Percentiles rank a stretch among this genome's conserved stretches.
These are phyloP conservation scores for Diabrotica undecimpunctata DNA, from an alignment of 1,140 invertebrate species.

Conservation along the genomic window DNA sequence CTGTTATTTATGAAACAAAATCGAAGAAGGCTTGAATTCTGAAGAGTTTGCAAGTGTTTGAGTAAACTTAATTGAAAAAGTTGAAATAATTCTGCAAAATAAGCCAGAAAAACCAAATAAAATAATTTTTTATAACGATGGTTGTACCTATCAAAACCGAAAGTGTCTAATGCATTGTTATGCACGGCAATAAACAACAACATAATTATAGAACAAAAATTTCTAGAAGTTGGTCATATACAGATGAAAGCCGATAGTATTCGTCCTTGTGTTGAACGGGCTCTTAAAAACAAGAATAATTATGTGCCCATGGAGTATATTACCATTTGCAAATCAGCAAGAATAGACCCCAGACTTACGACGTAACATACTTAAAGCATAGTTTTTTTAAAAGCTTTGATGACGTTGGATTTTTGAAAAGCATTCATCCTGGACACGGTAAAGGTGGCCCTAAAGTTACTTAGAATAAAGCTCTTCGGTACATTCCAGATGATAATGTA, in stretches of 20 bases:
- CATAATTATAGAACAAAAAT: constrained; percentile 22
- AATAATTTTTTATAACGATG: constrained; percentile 23
- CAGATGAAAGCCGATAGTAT: constrained; percentile 26
- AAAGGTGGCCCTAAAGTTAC: constrained; percentile 20
- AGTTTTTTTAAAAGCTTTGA: constrained; percentile 14
- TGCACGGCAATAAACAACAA: constrained; percentile 8
- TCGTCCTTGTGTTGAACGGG: constrained; percentile 19
- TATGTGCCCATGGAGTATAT: constrained; percentile 13
- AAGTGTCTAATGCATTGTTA: constrained; percentile 16
- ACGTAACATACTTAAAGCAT: constrained; percentile 13
- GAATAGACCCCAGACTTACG: constrained; percentile 8
- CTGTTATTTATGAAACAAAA: constrained; percentile 9
- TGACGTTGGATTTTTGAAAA: constrained; percentile 9
- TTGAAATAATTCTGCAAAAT: not conserved
- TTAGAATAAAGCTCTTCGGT: constrained; percentile 14
- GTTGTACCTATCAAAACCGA: constrained; percentile 21
- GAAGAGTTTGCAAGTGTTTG: constrained; percentile 5
- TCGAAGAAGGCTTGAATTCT: not conserved
- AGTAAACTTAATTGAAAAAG: too few relatives aligned
- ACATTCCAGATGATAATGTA: constrained; percentile 10
- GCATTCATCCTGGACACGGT: constrained; percentile 18
- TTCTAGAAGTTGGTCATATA: constrained; percentile 22
- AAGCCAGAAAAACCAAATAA: not conserved
- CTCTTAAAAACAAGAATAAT: constrained; percentile 6
- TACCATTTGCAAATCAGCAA: constrained; percentile 4